Conservation (phyloP, 2,113 vertebrate genomes). For the Damaliscus lunatus region DNA sequence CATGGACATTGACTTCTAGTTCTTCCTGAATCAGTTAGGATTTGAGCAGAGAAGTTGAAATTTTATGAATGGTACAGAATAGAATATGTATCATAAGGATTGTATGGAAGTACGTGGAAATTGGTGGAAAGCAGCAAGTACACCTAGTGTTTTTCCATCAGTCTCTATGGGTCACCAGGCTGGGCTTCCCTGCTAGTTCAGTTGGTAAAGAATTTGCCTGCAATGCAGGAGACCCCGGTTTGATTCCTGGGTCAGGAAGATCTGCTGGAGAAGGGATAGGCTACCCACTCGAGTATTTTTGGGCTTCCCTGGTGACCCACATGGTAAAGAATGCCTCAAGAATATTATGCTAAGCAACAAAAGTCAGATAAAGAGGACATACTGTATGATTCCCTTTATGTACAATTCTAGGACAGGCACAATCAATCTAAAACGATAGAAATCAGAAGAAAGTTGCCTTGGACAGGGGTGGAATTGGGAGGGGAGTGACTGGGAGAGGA, state of each 20-base stretch:
- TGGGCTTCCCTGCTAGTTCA: neutral
- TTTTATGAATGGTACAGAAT: neutral
- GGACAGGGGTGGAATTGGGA: neutral
- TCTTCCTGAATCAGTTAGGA: neutral
- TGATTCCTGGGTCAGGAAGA: neutral
- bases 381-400: neutral
- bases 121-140: neutral
- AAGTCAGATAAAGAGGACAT: neutral
- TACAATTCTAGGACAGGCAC: neutral
- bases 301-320: neutral
- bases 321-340: neutral
- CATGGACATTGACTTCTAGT: neutral
- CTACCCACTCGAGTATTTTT: neutral
- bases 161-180: neutral
- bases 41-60: neutral
- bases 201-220: neutral
- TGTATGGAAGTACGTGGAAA: neutral
- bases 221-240: neutral
- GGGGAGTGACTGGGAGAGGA: neutral
- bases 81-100: neutral
- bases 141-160: neutral
- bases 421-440: neutral
- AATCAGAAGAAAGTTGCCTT: neutral
- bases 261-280: neutral
- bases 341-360: neutral